Evolutionary conservation across 2,888 invertebrate species (phyloP).

Genomic region (Phymatocera aterrima): DNA sequence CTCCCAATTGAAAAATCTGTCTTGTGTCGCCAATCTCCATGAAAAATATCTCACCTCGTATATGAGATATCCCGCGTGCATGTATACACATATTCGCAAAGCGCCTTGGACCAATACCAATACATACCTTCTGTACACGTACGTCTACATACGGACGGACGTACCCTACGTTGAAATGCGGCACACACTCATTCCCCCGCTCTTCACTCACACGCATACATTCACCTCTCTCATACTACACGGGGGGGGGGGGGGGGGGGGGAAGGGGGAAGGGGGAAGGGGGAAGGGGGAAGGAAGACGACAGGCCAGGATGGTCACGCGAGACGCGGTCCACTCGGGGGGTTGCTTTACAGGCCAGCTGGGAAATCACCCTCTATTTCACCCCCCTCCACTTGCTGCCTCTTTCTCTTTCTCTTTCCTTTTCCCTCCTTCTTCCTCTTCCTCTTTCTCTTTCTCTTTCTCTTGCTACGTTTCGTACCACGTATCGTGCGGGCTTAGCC

Average conservation of each 20-base stretch:
- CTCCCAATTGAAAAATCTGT: slow-evolving; percentile 48
- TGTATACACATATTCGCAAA: slow-evolving; percentile 17
- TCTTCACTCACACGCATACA: not conserved
- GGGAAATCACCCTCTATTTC: slow-evolving; percentile 76
- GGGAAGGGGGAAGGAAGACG: slow-evolving; percentile 26
- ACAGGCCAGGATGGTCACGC: slow-evolving; percentile 46
- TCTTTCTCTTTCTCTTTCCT: slow-evolving; percentile 53
- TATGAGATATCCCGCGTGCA: slow-evolving; percentile 14
- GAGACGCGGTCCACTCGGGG: slow-evolving; percentile 48
- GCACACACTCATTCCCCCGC: not conserved
- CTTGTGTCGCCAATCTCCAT: slow-evolving; percentile 47
- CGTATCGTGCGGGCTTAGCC: slow-evolving; percentile 16
- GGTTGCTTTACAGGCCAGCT: slow-evolving; percentile 76
- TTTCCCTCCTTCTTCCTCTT: slow-evolving; percentile 32
- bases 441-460: slow-evolving; percentile 42
- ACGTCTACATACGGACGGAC: too few species aligned
- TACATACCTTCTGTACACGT: too few species aligned
- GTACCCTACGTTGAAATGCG: not conserved
- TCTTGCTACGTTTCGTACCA: slow-evolving; percentile 3
- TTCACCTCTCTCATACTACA: slow-evolving; percentile 1
- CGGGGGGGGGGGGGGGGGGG: too few species aligned
- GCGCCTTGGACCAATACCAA: not conserved
- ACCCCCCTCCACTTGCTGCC: slow-evolving; percentile 61
- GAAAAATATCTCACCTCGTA: slow-evolving; percentile 43
- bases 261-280: slow-evolving; percentile 19